Base-by-base conservation (phyloP, 2,113 vertebrate genomes). In the Thamnaconus septentrionalis region DNA sequence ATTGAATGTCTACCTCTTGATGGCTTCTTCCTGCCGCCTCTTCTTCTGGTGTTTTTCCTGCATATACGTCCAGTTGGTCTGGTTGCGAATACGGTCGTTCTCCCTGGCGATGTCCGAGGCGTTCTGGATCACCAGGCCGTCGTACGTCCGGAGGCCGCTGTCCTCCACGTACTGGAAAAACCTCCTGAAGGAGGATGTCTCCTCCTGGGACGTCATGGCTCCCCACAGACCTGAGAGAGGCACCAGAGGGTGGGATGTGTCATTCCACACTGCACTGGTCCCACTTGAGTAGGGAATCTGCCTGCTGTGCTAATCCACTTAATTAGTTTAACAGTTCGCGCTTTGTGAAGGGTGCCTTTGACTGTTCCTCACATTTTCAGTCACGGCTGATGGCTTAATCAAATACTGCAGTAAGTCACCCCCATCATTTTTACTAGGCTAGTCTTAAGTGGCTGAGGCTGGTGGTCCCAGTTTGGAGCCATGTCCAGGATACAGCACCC, bases 101-200 rank as follows among this genome's bases (percentile, higher is more conserved):
- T 99, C 97, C 52, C 97, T 91, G 71, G 96, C 94, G 57, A 99
- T 99, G 89, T 99, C 97, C 0, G 96, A 98, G 41, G 97, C 97
- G 5, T 99, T 99, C 79, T 99, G 97, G 85, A 99, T 98, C 55
- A 99, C 97, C 82, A 99, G 91, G 59, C 93, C 93, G 9, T 99
- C 96, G 0, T 99, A 99, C 44, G 94, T 93, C 62, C 94, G 93
- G 83, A 99, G 94, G 49, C 96, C 95, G 74, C 94, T 91, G 69
- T 99, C 97, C 91, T 99, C 97, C 62, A 98, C 94, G 3, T 96
- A 96, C 73, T 96, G 95, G 76, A 96, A 93, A 83, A 98, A 98
- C 59, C 88, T 85, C 71, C 89, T 92, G 89, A 95, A 90, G 80
- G 92, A 91, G 3, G 80, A 65, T 0, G 62, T 50, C 73, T 94